Conservation (phyloP, 2,113 vertebrate species). For the Lampris incognitus region DNA sequence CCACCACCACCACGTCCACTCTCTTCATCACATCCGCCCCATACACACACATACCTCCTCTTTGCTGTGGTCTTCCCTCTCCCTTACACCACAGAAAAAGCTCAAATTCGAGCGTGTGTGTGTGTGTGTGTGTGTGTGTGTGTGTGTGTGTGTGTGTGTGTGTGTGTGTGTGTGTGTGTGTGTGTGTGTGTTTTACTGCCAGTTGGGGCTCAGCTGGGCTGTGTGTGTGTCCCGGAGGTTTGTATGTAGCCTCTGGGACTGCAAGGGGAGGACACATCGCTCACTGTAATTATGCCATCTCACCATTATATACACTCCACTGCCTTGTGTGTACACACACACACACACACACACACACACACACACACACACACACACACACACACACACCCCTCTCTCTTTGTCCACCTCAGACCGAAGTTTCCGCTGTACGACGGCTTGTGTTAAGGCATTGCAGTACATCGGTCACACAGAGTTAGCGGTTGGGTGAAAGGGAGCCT, state of each 20-base stretch:
- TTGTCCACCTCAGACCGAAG: conserved; percentile 10
- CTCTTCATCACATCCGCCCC: neutral
- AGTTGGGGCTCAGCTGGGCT: neutral
- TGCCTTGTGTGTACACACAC: neutral
- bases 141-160: neutral
- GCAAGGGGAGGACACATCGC: neutral
- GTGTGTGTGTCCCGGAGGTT: neutral
- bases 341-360: neutral
- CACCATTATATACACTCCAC: neutral
- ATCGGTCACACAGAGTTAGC: conserved; percentile 33
- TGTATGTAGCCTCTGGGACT: neutral
- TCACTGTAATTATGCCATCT: neutral
- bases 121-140: neutral
- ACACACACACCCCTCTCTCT: conserved; percentile 7
- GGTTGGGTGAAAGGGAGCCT: conserved; percentile 3
- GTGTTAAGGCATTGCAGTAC: conserved; percentile 83
- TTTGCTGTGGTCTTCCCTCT: conserved; percentile 33
- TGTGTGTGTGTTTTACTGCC: neutral
- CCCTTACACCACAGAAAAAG: neutral
- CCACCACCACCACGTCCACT: neutral
- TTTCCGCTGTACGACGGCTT: conserved; percentile 73
- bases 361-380: neutral
- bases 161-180: neutral
- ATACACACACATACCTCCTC: conserved; percentile 6
- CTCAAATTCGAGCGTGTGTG: neutral